Base-by-base conservation (phyloP, 2,113 vertebrate genomes). In the Cheirogaleus medius region DNA sequence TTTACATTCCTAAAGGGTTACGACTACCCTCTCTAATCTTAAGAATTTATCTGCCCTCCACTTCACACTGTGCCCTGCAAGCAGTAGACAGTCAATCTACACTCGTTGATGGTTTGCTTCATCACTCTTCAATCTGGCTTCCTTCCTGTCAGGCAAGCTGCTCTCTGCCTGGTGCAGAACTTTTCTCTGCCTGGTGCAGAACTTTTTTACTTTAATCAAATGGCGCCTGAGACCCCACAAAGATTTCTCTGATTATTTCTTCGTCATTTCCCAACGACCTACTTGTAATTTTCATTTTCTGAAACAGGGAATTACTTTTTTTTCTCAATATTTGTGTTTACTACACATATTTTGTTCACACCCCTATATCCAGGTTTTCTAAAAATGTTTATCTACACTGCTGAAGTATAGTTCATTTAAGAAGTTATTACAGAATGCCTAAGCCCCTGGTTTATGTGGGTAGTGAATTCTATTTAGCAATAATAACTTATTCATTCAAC, bases 1-100 rank as follows among this genome's bases (percentile, higher is more conserved):
- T 64, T 82, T 15, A 77, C 20, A 37, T 44, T 97, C 27, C 77
- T 89, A 12, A 78, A 88, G 32, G n/a, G 58, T 68, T 69, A 91
- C 9, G 17, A 25, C 29, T 64, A 3, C 32, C 39, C 12, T 64
- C 49, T 58, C 47, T 90, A 60, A 91, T 74, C 87, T 94, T 71
- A 42, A 84, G 54, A 63, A 47, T 29, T 12, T 47, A 6, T 54
- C 64, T 81, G 34, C 34, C 10, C 54, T 56, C 64, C n/a, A 8
- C 21, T 0, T 7, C 4, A 23, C 39, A 20, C 60, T 3, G 0
- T 18, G 20, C 14, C 63, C 32, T 29, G 3, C 1, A 1, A 25
- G 66, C 6, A 8, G 12, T 0, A 39, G 73, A 58, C 29, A 63
- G 52, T 58, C 39, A 17, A 11, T 82, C 52, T n/a, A 10, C 17